A percentile compares a stretch with the other conserved stretches of the same genome.
These are phyloP conservation scores for Chelmon rostratus DNA, from an alignment of 2,797 vertebrate species.

Conservation along the genomic window DNA sequence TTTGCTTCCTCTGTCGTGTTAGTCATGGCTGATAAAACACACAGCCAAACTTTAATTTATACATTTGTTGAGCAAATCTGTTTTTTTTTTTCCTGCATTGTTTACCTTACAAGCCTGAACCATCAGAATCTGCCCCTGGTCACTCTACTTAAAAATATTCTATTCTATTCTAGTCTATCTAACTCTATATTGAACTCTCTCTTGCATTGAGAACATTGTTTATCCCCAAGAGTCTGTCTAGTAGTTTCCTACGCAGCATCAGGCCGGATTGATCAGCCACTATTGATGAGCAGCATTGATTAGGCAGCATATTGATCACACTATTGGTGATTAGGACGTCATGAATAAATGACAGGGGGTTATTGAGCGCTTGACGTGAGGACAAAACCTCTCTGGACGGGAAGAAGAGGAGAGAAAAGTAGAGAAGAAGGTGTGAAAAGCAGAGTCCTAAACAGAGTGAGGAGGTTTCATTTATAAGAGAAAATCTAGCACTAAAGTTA, in stretches of 20 bases:
- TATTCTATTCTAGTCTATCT: background rate
- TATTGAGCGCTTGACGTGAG: constrained; percentile 65
- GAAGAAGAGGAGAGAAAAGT: background rate
- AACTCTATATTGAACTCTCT: constrained; percentile 19
- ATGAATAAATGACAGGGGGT: constrained; percentile 77
- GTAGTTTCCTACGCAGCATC: constrained; percentile 56
- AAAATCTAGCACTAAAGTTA: background rate
- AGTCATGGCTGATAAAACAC: constrained; percentile 45
- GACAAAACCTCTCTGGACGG: constrained; percentile 59
- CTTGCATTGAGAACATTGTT: constrained; percentile 42
- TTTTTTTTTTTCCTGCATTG: background rate
- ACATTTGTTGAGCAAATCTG: constrained; percentile 29
- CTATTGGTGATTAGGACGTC: constrained; percentile 78
- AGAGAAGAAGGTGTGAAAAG: background rate
- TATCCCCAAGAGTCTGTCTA: constrained; percentile 53
- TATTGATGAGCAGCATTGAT: constrained; percentile 74
- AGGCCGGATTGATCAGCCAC: constrained; percentile 65
- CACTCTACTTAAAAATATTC: background rate
- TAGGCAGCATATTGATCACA: constrained; percentile 66
- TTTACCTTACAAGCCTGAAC: background rate
- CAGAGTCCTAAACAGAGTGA: background rate
- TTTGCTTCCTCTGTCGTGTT: constrained; percentile 4
- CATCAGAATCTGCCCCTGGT: no score
- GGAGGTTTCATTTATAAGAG: constrained; percentile 7
- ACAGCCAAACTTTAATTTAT: constrained; percentile 37